Conservation (phyloP, 2,888 invertebrate genomes). For the Pandemis cinnamomeana region DNA sequence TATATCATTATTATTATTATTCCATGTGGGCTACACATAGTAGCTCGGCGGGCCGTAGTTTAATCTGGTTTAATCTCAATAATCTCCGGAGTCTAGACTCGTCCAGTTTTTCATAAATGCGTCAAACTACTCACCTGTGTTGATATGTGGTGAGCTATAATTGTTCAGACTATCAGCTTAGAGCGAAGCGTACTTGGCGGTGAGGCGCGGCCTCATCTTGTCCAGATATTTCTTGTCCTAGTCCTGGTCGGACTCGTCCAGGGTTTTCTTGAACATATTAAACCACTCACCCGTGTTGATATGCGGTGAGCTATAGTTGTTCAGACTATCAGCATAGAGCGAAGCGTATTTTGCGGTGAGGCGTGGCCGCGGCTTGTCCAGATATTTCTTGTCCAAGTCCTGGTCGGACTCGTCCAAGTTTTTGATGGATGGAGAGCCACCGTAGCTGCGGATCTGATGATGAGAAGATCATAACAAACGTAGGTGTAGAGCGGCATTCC, state of each 20-base stretch:
- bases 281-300: conserved; percentile 42
- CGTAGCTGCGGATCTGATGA: conserved; percentile 73
- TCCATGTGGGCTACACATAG: no score
- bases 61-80: no score
- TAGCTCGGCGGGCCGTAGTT: no score
- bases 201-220: conserved; percentile 71
- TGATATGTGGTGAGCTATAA: conserved; percentile 58
- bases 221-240: conserved; percentile 74
- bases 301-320: conserved; percentile 64
- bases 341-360: conserved; percentile 77
- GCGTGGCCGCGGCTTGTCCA: conserved; percentile 69
- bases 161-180: conserved; percentile 78
- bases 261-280: conserved; percentile 61
- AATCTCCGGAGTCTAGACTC: no score
- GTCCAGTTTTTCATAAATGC: no score
- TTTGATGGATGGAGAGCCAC: conserved; percentile 76
- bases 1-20: no score
- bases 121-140: conserved; percentile 30
- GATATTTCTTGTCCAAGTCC: conserved; percentile 75
- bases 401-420: conserved; percentile 80
- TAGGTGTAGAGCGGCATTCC: no score
- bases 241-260: conserved; percentile 79
- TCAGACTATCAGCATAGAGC: conserved; percentile 75
- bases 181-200: conserved; percentile 73
- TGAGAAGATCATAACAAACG: neutral